phyloP scores from a whole-genome alignment of 2,888 invertebrate species.

The Tetrapedia diversipes region DNA sequence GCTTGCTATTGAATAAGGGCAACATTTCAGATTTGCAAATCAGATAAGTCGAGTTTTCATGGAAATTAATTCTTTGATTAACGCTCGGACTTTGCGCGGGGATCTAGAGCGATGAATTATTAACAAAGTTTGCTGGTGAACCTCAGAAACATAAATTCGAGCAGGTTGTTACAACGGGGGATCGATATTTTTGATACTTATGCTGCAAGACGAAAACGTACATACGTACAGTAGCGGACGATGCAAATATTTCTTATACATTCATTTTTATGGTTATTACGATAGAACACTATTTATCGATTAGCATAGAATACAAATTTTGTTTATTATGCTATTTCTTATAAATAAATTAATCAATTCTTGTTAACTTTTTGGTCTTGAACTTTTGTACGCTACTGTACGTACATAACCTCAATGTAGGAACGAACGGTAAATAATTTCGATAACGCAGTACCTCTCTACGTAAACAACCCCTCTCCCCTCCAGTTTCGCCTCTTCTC shows the following conservation, averaged over 20 bases:
- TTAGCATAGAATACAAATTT: no score
- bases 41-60: neutral
- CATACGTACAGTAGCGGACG: no score
- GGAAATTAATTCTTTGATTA: constrained; percentile 17
- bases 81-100: neutral
- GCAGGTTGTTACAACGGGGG: no score
- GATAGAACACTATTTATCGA: no score
- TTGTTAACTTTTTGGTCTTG: no score
- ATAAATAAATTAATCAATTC: no score
- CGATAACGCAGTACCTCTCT: neutral
- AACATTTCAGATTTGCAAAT: neutral
- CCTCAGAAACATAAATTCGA: constrained; percentile 5
- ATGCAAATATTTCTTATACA: no score
- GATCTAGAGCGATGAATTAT: neutral
- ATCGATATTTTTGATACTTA: constrained; percentile 5
- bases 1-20: no score
- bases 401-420: no score
- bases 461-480: neutral
- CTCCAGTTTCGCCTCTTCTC: neutral
- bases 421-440: neutral
- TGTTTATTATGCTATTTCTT: no score
- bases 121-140: constrained; percentile 15
- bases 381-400: no score
- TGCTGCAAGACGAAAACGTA: neutral
- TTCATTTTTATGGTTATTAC: no score